Evolutionary conservation across 2,888 invertebrate genomes (phyloP), one percentile per base, ranked within the genome.

Genomic region (Argyresthia albistria): DNA sequence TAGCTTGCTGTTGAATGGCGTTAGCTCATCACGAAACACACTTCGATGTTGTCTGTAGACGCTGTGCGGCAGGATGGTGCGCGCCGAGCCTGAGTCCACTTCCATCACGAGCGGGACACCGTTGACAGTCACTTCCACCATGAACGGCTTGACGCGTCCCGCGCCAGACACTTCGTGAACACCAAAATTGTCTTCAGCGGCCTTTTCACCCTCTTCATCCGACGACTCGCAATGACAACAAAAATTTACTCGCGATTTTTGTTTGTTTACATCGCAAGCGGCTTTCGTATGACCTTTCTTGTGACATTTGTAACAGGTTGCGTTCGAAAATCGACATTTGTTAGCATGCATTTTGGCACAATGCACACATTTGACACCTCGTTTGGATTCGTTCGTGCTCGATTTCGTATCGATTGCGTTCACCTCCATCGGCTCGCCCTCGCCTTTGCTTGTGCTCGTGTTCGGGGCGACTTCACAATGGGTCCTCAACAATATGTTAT

Each of bases 81-180:
- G 48, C 12, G 54, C 43, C n/a, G 52, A 54, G n/a, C 54, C 52
- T 11, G 54, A 54, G 52, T 54, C 54, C 43, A 54, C 52, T 42
- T 54, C 54, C 54, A 54, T 52, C 35, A 52, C 49, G n/a, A 54
- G 49, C 35, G 43, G 54, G 8, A 54, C 35, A n/a, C 50, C 51
- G 48, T 54, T 51, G 8, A 42, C 11, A 12, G 10, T 25, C 35
- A 53, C 53, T 35, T 53, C 48, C 8, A 48, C 48, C 46, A 42
- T 48, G 42, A 52, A 42, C 7, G 52, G 48, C 35, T 11, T 35
- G 10, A 48, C 42, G 3, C 35, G 15, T 8, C 25, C 4, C 14
- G 46, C 39, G n/a, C 46, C 35, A 2, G 11, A 37, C 4, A 52
- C 37, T 12, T 35, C 9, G 45, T 52, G 46, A 14, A 52, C 15